Evolutionary conservation across 2,797 vertebrate species (phyloP), one percentile per base, ranked within the genome.

Genomic region (Adelosebastes latens): DNA sequence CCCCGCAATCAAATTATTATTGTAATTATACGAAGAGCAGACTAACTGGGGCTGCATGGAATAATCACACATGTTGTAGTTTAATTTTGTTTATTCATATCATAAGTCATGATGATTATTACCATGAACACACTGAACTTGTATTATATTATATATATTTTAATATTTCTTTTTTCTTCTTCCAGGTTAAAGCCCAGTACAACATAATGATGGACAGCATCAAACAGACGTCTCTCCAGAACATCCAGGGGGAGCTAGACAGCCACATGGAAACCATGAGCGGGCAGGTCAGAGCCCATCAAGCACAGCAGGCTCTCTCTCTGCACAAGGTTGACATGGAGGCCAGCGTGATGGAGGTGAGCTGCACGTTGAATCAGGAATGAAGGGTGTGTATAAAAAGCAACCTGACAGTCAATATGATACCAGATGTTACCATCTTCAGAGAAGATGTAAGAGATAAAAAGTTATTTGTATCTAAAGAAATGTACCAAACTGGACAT

Each of bases 321-420:
- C 87, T 96, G 83, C 95, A 96, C 80, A 97, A 97, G 87, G 95
- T 97, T 91, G 96, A 97, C 87, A 94, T 97, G 94, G 96, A 97
- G 56, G 95, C 95, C 80, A 97, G 96, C 68, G 95, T 97, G 87
- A 95, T 97, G 90, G 95, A 96, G 71, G 94, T 95, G 81, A 90
- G 89, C 27, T 14, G 31, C 34, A 36, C 8, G 3, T 11, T 58
- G 18, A 64, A 22, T 65, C 32, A 59, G 22, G 4, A 69, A 64
- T 69, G 11, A 20, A 18, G 11, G 9, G 46, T 25, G 52, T 58
- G 8, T 39, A 4, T 12, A 8, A 16, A 16, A 32, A 52, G 25
- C 2, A 46, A 59, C 14, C 5, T 29, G 8, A 24, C 24, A 36
- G 25, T 12, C 31, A 74, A 7, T 6, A 11, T 62, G 10, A 25